Evolutionary conservation across 2,113 vertebrate genomes (phyloP), one percentile per base, ranked within the genome.

Genomic region (Salvelinus alpinus): DNA sequence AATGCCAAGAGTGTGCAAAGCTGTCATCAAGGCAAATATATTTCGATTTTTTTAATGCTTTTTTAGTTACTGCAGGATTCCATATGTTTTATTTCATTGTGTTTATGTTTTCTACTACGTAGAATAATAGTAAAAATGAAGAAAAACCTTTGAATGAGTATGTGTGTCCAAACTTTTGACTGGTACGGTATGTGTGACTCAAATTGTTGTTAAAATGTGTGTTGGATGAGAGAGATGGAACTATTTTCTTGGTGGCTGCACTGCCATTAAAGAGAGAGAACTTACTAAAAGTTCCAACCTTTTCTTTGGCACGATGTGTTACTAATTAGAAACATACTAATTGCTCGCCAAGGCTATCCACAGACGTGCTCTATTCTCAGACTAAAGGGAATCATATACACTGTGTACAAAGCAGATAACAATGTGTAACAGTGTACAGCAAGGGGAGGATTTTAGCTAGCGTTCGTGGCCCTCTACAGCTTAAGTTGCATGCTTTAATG

Each of bases 311-410:
- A 75, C 34, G 51, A 31, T 54, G 70, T 14, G 29, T 24, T 74
- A n/a, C n/a, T n/a, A n/a, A n/a, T n/a, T 59, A 78, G 34, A 22
- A 70, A 64, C 64, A 0, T 75, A 64, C 29, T 86, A 76, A 80
- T 82, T 78, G 59, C 27, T 77, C 74, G 73, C 72, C 31, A 1
- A 78, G 73, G 64, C 62, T 74, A 8, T 31, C 3, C 54, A 31
- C 12, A 24, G 24, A 1, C 1, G 24, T 13, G 47, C 51, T 18
- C 51, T 11, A 11, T 22, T 25, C 47, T 47, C 31, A 31, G 51
- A 54, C 51, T 24, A 6, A 12, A 27, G 24, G 29, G 65, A 31
- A 34, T 18, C 16, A 34, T 29, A 20, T 38, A 34, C 29, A 31
- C 29, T 68, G 16, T 34, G 66, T 68, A 20, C 66, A 68, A 68